Base-by-base conservation (phyloP, 2,888 invertebrate species). In the Dysmachus trigonus region DNA sequence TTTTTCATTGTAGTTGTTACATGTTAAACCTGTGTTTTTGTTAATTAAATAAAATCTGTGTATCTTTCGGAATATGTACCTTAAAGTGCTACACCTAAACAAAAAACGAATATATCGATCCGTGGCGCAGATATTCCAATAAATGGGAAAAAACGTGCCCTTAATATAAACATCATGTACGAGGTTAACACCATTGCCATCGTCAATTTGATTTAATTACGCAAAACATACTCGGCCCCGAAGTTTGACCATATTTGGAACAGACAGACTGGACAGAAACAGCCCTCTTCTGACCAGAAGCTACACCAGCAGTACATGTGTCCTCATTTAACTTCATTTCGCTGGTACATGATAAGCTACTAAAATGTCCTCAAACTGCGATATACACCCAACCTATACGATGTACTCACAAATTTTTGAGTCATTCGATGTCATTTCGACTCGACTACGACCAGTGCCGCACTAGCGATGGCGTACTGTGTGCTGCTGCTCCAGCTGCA, bases 251-350 rank as follows among this genome's bases (percentile, higher is more conserved):
- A 81, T 81, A 81, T 81, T 81, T 81, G 30, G 38, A 82, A 62
- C 82, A 82, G 38, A 62, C 35, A 62, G 22, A 82, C 62, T 82
- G 71, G 82, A 82, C 82, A 82, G 62, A 62, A 33, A 82, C 82
- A 82, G 71, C 62, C 82, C 82, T 71, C 62, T 71, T 35, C 71
- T 62, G 47, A 62, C 53, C 82, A 38, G 71, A 84, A 47, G 31
- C 82, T 82, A 82, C 84, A 84, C 84, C 33, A 73, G 47, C 31
- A 51, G 76, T 82, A 87, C 87, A 87, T 86, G 85, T 87, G 87
- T 86, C 85, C 86, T 74, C 82, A 86, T 87, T 87, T 86, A 85
- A 86, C 85, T 87, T 85, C 86, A 87, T 87, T 86, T 85, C 51
- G 76, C 62, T 72, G 72, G 53, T 41, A 85, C 85, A 85, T 74